These are phyloP conservation scores for Patagioenas fasciata DNA, from an alignment of 2,113 vertebrate species.

Conservation along the genomic window DNA sequence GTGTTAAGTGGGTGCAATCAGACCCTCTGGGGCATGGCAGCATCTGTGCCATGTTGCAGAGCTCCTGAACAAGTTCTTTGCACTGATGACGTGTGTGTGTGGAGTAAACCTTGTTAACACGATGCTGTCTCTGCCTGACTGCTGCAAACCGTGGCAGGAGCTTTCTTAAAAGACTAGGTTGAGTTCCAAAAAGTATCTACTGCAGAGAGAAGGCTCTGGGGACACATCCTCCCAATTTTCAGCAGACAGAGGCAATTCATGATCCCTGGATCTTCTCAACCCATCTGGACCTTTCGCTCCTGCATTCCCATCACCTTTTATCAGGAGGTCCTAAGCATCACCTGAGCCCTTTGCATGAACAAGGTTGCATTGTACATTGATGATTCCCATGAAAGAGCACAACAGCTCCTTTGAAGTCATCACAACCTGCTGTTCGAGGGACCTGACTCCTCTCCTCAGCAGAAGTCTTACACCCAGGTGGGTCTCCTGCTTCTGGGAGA, in stretches of 20 bases:
- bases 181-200: not conserved
- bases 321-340: constrained; percentile 28
- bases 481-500: not conserved
- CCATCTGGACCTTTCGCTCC: constrained; percentile 3
- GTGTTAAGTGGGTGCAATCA: fast-evolving
- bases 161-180: not conserved
- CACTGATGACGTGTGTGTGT: fast-evolving
- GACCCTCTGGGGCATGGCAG: not conserved
- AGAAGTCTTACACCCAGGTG: not conserved
- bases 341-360: constrained; percentile 54
- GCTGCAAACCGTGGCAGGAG: not conserved
- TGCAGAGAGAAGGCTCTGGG: not conserved
- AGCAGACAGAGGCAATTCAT: not conserved
- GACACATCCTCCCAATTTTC: not conserved
- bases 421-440: not conserved
- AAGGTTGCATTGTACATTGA: constrained; percentile 27
- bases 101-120: not conserved
- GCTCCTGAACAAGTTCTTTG: not conserved
- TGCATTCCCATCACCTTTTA: constrained; percentile 1
- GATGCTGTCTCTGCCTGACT: not conserved
- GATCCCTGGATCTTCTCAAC: not conserved
- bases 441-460: not conserved
- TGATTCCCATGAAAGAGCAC: constrained; percentile 45
- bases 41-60: not conserved
- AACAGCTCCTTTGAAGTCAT: constrained; percentile 49